phyloP scores from a whole-genome alignment of 2,113 vertebrate species.

The Colinus virginianus region DNA sequence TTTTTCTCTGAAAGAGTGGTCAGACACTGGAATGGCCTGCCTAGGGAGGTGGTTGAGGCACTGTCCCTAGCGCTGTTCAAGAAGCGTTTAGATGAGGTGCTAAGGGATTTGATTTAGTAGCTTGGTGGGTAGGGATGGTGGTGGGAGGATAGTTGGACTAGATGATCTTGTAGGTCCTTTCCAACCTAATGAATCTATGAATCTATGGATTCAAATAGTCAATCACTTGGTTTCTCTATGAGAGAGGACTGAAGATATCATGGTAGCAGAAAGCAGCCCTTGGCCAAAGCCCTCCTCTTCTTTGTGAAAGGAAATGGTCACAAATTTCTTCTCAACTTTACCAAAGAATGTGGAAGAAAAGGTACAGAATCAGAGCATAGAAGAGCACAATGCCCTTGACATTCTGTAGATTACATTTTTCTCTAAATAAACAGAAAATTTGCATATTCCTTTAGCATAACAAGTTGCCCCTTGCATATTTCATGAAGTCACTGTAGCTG shows the following conservation, averaged over 20 bases:
- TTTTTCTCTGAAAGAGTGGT: too few relatives aligned
- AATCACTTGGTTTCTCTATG: neutral
- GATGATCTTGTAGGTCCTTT: too few relatives aligned
- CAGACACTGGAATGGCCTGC: too few relatives aligned
- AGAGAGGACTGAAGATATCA: neutral
- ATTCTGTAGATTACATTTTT: neutral
- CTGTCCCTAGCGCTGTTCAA: too few relatives aligned
- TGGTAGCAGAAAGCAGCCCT: neutral
- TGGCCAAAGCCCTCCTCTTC: neutral
- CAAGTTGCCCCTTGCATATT: neutral
- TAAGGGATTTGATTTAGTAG: too few relatives aligned
- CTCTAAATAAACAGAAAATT: neutral
- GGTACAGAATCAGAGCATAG: neutral
- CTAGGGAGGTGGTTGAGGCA: too few relatives aligned
- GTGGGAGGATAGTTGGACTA: too few relatives aligned
- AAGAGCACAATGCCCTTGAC: neutral
- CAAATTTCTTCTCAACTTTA: accelerated
- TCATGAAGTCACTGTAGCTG: neutral
- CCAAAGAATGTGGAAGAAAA: neutral
- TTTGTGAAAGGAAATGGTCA: neutral
- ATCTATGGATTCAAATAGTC: neutral
- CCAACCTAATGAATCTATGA: too few relatives aligned
- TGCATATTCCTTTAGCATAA: neutral
- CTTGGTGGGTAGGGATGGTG: too few relatives aligned
- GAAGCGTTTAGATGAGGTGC: too few relatives aligned